Base-by-base conservation (phyloP, 2,888 invertebrate species). In the Acrocyrtus sp. region DNA sequence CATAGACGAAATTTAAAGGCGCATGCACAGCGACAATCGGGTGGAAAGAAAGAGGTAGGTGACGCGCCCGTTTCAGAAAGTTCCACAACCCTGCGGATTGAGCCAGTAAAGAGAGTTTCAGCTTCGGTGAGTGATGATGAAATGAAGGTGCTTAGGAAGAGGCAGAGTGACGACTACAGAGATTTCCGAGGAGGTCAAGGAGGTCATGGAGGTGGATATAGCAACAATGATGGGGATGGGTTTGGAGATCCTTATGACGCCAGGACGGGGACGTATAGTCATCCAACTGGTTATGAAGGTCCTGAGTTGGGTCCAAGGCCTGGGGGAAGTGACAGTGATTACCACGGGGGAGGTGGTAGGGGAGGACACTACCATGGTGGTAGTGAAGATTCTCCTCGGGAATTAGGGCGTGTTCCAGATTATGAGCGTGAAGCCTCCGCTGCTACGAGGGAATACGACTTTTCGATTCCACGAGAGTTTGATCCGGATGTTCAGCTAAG, bases 91-190 rank as follows among this genome's bases (percentile, higher is more conserved):
- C 10, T 60, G 15, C 56, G 61, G 50, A 58, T 29, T 12, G 50
- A n/a, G 4, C 21, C 47, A 12, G 19, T 29, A 0, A 47, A 60
- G 21, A 58, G 72, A 29, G 34, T 54, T 19, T 1, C 10, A 8
- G 43, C 63, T 3, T 65, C 70, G 50, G 51, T 66, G 3, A 66
- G 54, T 5, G 77, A 77, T n/a, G 61, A 65, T 34, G 73, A 77
- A 27, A 68, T 75, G 3, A 78, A 77, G 53, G 62, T 67, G 19
- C 48, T 78, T 47, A 74, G 74, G 19, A 78, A 78, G 60, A 43
- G 78, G 15, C 78, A 78, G 50, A 68, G 72, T 48, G 61, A 80
- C 86, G 69, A 62, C 19, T 66, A 24, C 85, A 58, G 79, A 86
- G 68, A 56, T n/a, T 68, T 45, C 53, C 58, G 70, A 47, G 41